Percentiles rank a stretch among this genome's conserved stretches.
Evolutionary conservation across 1,140 invertebrate genomes (phyloP).

Genomic region (Aphelinus atriplicis): DNA sequence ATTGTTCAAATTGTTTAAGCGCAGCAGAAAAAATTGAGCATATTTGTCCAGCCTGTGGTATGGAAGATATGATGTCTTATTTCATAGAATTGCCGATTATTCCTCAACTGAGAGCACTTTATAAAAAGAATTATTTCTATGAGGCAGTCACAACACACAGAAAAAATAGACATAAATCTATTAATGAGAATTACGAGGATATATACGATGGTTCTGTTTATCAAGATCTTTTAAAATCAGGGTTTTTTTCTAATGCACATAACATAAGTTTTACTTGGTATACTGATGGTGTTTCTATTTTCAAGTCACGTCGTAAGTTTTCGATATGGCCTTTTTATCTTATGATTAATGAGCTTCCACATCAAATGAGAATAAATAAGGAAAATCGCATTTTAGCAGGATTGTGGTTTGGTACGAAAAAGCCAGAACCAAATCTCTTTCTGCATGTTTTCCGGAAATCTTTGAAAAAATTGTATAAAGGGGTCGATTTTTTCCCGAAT

Average conservation of each 20-base stretch:
- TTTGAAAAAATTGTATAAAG: slow-evolving; percentile 4
- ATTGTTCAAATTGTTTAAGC: not conserved
- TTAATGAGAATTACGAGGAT: not conserved
- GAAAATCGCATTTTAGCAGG: slow-evolving; percentile 11
- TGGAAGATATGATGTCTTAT: not conserved
- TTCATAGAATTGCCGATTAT: slow-evolving; percentile 4
- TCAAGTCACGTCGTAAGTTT: slow-evolving; percentile 4
- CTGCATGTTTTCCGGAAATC: not conserved
- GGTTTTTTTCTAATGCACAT: not conserved
- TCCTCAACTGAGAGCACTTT: not conserved
- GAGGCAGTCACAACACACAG: no score
- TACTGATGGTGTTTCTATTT: not conserved
- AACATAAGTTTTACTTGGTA: not conserved
- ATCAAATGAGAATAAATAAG: not conserved
- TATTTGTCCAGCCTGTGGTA: no score
- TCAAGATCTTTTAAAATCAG: not conserved
- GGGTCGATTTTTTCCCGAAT: no score
- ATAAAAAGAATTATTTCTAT: not conserved
- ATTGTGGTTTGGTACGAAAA: slow-evolving; percentile 7
- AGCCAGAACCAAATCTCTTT: slow-evolving; percentile 13
- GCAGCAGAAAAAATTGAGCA: not conserved
- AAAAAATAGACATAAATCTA: not conserved
- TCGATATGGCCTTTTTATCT: slow-evolving; percentile 13
- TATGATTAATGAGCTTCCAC: slow-evolving; percentile 4
- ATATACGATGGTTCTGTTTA: slow-evolving; percentile 9